Conservation (phyloP, 2,888 invertebrate species). For the Volucella zonaria region DNA sequence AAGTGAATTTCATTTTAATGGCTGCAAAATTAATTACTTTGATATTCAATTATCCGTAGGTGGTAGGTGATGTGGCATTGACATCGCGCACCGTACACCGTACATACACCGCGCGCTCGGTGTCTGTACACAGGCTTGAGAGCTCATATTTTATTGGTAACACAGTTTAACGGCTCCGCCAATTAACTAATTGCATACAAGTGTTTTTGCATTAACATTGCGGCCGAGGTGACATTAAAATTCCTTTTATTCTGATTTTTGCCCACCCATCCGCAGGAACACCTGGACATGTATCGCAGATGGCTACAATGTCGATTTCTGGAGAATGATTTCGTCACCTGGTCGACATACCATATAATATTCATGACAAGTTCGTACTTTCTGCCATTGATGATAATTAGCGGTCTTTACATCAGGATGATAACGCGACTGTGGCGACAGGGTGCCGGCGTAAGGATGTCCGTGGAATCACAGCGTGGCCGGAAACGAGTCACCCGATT, state of each 20-base stretch:
- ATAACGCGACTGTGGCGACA: conserved; percentile 92
- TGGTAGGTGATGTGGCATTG: neutral
- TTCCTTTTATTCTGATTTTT: conserved; percentile 23
- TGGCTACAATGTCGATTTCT: conserved; percentile 84
- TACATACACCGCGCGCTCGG: neutral
- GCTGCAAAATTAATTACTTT: conserved; percentile 36
- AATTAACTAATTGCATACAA: conserved; percentile 64
- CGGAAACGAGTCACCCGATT: conserved; percentile 94
- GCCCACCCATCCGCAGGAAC: conserved; percentile 78
- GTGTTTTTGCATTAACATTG: conserved; percentile 18
- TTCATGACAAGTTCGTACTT: conserved; percentile 94
- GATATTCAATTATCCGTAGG: conserved; percentile 43
- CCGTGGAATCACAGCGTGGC: conserved; percentile 89
- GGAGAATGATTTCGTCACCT: conserved; percentile 83
- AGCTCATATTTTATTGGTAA: conserved; percentile 49
- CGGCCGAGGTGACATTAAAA: conserved; percentile 19
- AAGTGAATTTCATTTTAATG: conserved; percentile 9
- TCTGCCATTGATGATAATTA: conserved; percentile 92
- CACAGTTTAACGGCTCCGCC: conserved; percentile 8
- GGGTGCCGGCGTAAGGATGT: conserved; percentile 89
- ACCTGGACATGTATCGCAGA: conserved; percentile 81
- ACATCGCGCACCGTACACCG: neutral
- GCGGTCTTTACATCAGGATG: conserved; percentile 94
- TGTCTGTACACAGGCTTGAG: neutral
- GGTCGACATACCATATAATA: conserved; percentile 85